Conservation (phyloP, 2,888 invertebrate species). For the Pristionchus mayeri region DNA sequence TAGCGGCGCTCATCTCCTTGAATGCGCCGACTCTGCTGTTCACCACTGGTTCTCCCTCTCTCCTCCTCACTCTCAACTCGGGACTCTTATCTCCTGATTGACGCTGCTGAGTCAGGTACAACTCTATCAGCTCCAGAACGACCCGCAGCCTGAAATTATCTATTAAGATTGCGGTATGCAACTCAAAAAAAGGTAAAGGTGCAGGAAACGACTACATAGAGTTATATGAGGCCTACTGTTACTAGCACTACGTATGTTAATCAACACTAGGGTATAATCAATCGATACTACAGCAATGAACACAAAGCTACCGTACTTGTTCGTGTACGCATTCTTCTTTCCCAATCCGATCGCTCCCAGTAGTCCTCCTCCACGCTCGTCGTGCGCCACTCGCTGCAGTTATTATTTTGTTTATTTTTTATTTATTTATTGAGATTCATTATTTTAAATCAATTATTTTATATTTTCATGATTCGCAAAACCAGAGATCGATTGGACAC, state of each 20-base stretch:
- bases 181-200: too few species aligned
- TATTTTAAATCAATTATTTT: not conserved
- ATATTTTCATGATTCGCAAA: too few species aligned
- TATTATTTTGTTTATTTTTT: too few species aligned
- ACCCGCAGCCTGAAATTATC: conserved; percentile 63
- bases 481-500: too few species aligned
- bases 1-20: conserved; percentile 62
- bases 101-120: conserved; percentile 68
- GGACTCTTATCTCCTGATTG: conserved; percentile 53
- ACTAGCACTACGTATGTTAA: not conserved
- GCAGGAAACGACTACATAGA: too few species aligned
- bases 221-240: too few species aligned
- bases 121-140: conserved; percentile 62
- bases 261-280: not conserved
- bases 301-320: conserved; percentile 54
- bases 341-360: conserved; percentile 46
- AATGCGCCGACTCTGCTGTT: conserved; percentile 67
- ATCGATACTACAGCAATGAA: too few species aligned
- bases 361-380: conserved; percentile 37
- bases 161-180: not conserved
- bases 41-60: conserved; percentile 62
- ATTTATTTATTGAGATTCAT: not conserved
- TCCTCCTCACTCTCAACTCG: conserved; percentile 46
- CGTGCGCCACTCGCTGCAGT: conserved; percentile 42
- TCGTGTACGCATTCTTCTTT: conserved; percentile 61